Base-by-base conservation (phyloP, 2,113 vertebrate genomes). In the Plecotus auritus region DNA sequence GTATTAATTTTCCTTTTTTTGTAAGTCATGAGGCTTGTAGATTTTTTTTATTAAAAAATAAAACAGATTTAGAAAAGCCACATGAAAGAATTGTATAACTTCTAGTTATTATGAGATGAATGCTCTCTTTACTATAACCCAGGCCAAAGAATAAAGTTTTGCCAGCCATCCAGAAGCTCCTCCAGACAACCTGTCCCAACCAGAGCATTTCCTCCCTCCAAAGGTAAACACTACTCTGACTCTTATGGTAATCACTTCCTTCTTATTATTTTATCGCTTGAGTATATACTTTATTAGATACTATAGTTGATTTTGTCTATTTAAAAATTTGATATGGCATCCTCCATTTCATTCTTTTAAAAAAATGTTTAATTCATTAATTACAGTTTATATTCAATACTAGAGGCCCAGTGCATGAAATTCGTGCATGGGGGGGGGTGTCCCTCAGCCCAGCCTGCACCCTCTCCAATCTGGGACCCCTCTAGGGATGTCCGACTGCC, bases 51-150 rank as follows among this genome's bases (percentile, higher is more conserved):
- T 84, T 81, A 14, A 72, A 82, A 88, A 72, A 74, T 64, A 70
- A 88, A 95, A 84, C 74, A 89, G 16, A 76, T 67, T 22, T 11
- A 95, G 22, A 78, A 95, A 96, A 93, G 61, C 2, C 35, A 73
- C 47, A 83, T 32, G 23, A 66, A 91, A 82, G 9, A 86, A 32
- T 56, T 66, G 17, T 13, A 30, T 35, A 32, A 13, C 76, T 92
- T 74, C 42, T 67, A 84, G 56, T 87, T 76, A 69, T 51, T 93
- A 17, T 37, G 59, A 91, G 6, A n/a, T 10, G 26, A 49, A 87
- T 9, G 26, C 7, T 9, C 17, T 91, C 77, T 67, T 49, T 80
- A 28, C 42, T 16, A 54, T 1, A 10, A 20, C 40, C 2, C 7
- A 35, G 12, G 10, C 12, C n/a, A 45, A 74, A 42, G 16, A 28